Evolutionary conservation across 2,797 vertebrate species (phyloP).

Genomic region (Strix occidentalis): DNA sequence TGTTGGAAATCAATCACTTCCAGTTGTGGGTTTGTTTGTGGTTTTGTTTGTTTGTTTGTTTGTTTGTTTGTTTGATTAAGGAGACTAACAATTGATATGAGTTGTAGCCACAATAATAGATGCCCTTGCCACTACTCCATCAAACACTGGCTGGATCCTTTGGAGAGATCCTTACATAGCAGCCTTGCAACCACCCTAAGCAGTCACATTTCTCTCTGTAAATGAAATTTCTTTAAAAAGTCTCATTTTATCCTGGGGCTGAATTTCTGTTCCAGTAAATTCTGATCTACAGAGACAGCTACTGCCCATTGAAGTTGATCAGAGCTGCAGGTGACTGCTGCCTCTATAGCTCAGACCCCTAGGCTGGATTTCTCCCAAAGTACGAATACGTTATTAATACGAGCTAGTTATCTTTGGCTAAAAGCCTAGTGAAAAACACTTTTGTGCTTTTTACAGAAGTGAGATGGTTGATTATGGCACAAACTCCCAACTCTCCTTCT

Average conservation of each 20-base stretch:
- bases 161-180: background rate
- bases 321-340: conserved; percentile 32
- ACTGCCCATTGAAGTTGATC: conserved; percentile 50
- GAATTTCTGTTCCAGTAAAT: conserved; percentile 52
- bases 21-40: background rate
- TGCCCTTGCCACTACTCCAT: background rate
- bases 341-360: conserved; percentile 31
- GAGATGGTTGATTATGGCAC: background rate
- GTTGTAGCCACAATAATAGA: background rate
- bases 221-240: conserved; percentile 40
- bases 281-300: conserved; percentile 53
- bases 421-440: conserved; percentile 12
- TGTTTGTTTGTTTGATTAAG: background rate
- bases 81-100: background rate
- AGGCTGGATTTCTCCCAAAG: conserved; percentile 39
- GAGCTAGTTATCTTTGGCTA: background rate
- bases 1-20: background rate
- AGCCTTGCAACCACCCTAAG: background rate
- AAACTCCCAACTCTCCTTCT: background rate
- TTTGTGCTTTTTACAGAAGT: background rate
- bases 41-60: background rate
- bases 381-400: conserved; percentile 15
- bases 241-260: conserved; percentile 44
- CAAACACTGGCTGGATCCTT: background rate
- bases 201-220: conserved; percentile 28